Base-by-base conservation (phyloP, 2,797 vertebrate species). In the Sebastiscus tertius region DNA sequence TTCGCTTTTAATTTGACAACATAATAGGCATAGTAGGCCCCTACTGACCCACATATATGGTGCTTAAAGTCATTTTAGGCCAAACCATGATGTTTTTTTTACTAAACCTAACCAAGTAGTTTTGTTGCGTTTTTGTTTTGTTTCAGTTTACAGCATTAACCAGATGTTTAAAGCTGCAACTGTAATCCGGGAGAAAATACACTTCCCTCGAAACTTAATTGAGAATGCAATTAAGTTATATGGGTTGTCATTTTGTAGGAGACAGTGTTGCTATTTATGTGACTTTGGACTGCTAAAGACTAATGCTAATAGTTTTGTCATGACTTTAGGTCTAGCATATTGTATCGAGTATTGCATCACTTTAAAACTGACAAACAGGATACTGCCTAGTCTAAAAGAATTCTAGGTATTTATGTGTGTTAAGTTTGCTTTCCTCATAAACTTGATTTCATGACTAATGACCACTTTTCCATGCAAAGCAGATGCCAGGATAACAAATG, bases 381-480 rank as follows among this genome's bases (percentile, higher is more conserved):
- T 33, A 73, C 27, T 34, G 8, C 52, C 29, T 16, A 56, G 64
- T 60, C 27, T 67, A 80, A 77, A 26, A 20, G 6, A 54, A 68
- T 22, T 18, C 4, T 18, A 39, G 9, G n/a, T 73, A 31, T 72
- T 68, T 10, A 22, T 71, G 77, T 79, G 60, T 49, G n/a, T 46
- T 69, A 46, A 65, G 22, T 87, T 81, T 84, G 81, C 72, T 62
- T 81, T 67, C 73, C 75, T 85, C 66, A 74, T 87, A 55, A 90
- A 88, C 64, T 77, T 79, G 36, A 76, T 88, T 90, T 86, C 33
- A 88, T 73, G 77, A 90, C 79, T 62, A 70, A 29, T 80, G 68
- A 88, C 88, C 61, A 68, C 79, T 75, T 83, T 75, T 80, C 75
- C 78, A 73, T 80, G 70, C 56, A 69, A 81, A 84, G 71, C 77